Evolutionary conservation across 2,888 invertebrate genomes (phyloP).

Genomic region (Cataglyphis rosenhaueri): DNA sequence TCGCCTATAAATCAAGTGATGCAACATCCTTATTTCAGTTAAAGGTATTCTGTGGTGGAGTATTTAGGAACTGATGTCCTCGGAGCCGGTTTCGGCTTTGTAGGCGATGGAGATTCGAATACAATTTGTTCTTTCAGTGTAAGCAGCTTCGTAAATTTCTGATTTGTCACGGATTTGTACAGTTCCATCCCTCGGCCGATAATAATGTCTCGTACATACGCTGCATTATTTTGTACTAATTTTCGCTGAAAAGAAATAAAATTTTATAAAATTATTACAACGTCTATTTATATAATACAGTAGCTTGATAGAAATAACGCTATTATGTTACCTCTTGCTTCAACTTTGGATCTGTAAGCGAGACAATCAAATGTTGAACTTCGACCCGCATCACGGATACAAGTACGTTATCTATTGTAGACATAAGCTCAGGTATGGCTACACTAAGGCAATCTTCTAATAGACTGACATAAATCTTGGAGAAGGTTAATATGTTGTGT

Average conservation of each 20-base stretch:
- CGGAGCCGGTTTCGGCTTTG: conserved; percentile 87
- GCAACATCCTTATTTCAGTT: conserved; percentile 48
- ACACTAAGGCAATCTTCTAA: conserved; percentile 92
- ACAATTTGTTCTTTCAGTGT: conserved; percentile 86
- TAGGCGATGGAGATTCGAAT: conserved; percentile 87
- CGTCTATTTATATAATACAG: not conserved
- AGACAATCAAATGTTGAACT: conserved; percentile 88
- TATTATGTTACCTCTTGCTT: conserved; percentile 86
- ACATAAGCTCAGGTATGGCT: conserved; percentile 91
- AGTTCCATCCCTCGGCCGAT: conserved; percentile 82
- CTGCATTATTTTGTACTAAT: conserved; percentile 90
- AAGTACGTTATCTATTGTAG: conserved; percentile 91
- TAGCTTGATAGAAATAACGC: not conserved
- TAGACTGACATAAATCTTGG: conserved; percentile 91
- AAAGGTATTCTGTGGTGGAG: conserved; percentile 88
- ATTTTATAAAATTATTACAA: not conserved
- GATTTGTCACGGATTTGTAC: conserved; percentile 81
- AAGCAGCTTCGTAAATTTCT: conserved; percentile 79
- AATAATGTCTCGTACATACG: conserved; percentile 88
- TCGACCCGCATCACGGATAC: conserved; percentile 91
- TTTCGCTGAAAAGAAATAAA: conserved; percentile 84
- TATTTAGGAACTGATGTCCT: conserved; percentile 89
- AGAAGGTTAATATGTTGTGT: conserved; percentile 92
- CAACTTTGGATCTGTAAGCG: conserved; percentile 87
- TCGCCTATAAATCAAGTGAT: conserved; percentile 1